Base-by-base conservation (phyloP, 2,888 invertebrate species). In the Flabesymbios commensalis region DNA sequence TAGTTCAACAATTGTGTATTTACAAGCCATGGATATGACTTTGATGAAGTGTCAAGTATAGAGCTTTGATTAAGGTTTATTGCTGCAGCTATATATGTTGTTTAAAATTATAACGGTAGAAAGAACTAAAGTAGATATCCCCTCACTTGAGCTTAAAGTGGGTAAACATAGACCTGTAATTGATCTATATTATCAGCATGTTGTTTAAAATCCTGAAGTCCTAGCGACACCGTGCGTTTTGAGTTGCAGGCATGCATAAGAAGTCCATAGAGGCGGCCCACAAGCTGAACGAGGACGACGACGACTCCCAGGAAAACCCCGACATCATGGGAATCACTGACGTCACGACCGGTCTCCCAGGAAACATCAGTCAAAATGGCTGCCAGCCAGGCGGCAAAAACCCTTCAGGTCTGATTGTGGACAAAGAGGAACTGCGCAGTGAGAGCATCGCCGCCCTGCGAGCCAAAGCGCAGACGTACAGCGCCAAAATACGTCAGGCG, bases 381-480 rank as follows among this genome's bases (percentile, higher is more conserved):
- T 33, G 4, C 22, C 51, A 26, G 29, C 64, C 7, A 72, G 70
- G 26, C n/a, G 7, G 17, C n/a, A n/a, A n/a, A n/a, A n/a, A n/a
- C n/a, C 59, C 60, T 17, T 39, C 49, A 24, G 47, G 33, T 19
- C n/a, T n/a, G n/a, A n/a, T n/a, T n/a, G n/a, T n/a, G n/a, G 75
- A 75, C 24, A 72, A 72, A 31, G 73, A 72, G 31, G 71, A 70
- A 26, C 81, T 87, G 54, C 84, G 88, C 51, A 93, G 94, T 84
- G 93, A 94, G 85, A 94, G 94, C 80, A 96, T 96, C 82, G 96
- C 95, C 24, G 92, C 93, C 72, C 85, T 96, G 72, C 87, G 96
- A 49, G 95, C 95, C 74, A 94, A 95, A 85, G 96, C 95, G 24
- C 93, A 94, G 83, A 94, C 95, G 84, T 95, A 96, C 84, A 75